phyloP scores from a whole-genome alignment of 2,797 vertebrate species.

The Podarcis lilfordi region DNA sequence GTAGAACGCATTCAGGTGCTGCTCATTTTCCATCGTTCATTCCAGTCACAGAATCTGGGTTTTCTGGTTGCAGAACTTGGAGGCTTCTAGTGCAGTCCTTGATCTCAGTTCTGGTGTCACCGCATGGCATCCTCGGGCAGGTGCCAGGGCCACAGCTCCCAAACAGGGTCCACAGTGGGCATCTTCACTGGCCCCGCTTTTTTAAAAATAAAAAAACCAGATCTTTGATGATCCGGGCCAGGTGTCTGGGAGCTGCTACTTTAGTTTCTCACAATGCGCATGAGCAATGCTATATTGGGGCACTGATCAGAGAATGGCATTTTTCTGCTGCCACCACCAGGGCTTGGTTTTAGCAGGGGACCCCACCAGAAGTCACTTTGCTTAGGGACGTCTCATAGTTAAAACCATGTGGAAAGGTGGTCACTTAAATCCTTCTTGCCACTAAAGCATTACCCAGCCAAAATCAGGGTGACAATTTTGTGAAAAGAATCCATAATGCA shows the following conservation, averaged over 20 bases:
- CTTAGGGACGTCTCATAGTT: not conserved
- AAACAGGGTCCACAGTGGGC: not conserved
- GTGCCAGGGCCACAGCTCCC: not conserved
- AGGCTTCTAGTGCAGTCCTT: not conserved
- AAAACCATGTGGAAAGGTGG: not conserved
- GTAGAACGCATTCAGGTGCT: not conserved
- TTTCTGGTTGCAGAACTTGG: not conserved
- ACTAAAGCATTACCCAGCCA: not conserved
- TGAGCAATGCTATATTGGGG: not conserved
- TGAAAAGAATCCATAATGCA: not conserved
- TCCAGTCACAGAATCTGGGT: not conserved
- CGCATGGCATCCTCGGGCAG: no score
- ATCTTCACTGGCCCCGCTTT: not conserved
- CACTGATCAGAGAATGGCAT: not conserved
- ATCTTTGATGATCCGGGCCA: no score
- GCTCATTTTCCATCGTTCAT: not conserved
- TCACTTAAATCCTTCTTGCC: not conserved
- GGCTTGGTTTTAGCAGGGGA: not conserved
- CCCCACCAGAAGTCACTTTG: not conserved
- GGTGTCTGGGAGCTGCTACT: not conserved
- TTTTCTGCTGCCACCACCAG: not conserved
- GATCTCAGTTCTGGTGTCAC: not conserved
- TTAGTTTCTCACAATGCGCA: not conserved
- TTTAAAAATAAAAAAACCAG: not conserved
- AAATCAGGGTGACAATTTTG: not conserved